A percentile compares a stretch with the other conserved stretches of the same genome.
Evolutionary conservation across 2,113 vertebrate species (phyloP).

Genomic region (Shinisaurus crocodilurus): DNA sequence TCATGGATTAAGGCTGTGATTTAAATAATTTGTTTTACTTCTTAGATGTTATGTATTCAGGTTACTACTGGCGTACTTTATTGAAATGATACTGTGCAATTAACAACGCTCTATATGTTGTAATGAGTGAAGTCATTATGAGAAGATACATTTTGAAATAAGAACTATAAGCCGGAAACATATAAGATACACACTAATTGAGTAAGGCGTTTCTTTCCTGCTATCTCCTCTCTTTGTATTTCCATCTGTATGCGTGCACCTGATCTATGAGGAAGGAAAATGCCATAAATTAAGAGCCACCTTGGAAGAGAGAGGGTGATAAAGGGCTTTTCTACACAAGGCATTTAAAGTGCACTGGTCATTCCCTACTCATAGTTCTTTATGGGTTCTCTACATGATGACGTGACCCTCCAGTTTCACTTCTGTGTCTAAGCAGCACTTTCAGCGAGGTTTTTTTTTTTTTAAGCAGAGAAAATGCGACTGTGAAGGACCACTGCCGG

Average conservation of each 20-base stretch:
- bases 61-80: background rate
- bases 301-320: background rate
- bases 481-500: no score
- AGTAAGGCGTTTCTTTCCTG: background rate
- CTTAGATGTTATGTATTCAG: slow-evolving; percentile 4
- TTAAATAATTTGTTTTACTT: background rate
- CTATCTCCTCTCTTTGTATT: background rate
- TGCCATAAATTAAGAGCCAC: no score
- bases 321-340: no score
- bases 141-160: background rate
- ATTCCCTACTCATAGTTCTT: no score
- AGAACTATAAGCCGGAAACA: background rate
- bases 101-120: background rate
- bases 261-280: background rate
- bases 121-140: background rate
- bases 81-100: background rate
- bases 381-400: no score
- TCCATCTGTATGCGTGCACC: background rate
- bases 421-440: no score
- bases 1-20: no score
- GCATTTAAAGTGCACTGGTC: no score
- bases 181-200: background rate
- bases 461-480: no score
- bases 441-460: no score
- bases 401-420: no score